A percentile compares a stretch with the other conserved stretches of the same genome.
Evolutionary conservation across 2,113 vertebrate genomes (phyloP).

Genomic region (Progne subis): DNA sequence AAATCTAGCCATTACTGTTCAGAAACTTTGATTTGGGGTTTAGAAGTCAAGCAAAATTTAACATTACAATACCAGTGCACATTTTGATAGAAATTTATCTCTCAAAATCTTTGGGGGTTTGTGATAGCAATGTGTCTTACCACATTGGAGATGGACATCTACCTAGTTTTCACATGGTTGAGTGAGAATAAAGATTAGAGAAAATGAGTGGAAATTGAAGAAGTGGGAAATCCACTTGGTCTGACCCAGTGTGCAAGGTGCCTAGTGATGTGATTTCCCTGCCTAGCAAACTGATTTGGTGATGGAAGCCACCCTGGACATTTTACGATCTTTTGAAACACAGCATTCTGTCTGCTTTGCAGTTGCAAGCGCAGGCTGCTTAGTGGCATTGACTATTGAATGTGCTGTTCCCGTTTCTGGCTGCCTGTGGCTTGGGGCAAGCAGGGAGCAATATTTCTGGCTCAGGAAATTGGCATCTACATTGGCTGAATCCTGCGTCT

Average conservation of each 20-base stretch:
- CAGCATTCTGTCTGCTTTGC: background rate
- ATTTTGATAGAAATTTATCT: background rate
- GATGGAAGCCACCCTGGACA: background rate
- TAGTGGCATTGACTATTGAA: background rate
- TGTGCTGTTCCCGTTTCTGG: background rate
- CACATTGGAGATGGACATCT: background rate
- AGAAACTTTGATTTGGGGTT: background rate
- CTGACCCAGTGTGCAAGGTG: background rate
- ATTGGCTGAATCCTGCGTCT: accelerated
- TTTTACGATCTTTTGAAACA: background rate
- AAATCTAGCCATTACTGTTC: background rate
- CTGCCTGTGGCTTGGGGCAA: background rate
- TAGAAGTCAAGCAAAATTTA: background rate
- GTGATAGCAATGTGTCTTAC: background rate
- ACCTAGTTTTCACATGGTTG: background rate
- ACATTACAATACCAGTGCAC: background rate
- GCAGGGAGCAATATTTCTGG: background rate
- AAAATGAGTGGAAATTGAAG: background rate
- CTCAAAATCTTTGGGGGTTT: background rate
- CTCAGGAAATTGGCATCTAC: background rate
- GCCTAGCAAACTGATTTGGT: background rate
- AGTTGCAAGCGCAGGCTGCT: background rate
- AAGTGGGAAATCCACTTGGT: background rate
- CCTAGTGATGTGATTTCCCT: background rate
- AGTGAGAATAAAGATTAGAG: background rate